Percentiles rank a stretch among this genome's conserved stretches.
Conservation (phyloP, 2,797 vertebrate genomes). For the Basileuterus tristriatus region DNA sequence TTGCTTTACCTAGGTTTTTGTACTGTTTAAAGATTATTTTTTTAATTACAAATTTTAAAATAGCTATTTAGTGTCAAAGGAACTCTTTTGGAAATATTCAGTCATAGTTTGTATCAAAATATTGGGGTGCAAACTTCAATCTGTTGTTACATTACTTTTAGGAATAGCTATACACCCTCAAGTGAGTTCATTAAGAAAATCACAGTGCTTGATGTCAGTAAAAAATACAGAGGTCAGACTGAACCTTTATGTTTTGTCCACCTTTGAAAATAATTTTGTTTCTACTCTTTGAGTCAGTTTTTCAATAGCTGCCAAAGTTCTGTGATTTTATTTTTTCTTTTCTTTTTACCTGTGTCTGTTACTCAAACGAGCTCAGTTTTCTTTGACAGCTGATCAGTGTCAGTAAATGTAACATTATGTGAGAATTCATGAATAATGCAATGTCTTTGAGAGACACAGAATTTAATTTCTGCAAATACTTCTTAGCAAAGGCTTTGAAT, state of each 20-base stretch:
- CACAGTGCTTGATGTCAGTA: not conserved
- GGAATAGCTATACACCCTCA: not conserved
- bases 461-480: not conserved
- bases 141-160: not conserved
- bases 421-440: not conserved
- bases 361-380: not conserved
- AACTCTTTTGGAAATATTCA: slow-evolving; percentile 31
- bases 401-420: not conserved
- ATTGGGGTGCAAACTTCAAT: not conserved
- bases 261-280: not conserved
- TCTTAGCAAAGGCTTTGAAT: slow-evolving; percentile 20
- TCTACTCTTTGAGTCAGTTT: not conserved
- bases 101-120: slow-evolving; percentile 3
- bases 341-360: not conserved
- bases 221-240: not conserved
- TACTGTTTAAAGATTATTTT: slow-evolving; percentile 8
- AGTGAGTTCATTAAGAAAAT: not conserved
- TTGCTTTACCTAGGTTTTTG: slow-evolving; percentile 25
- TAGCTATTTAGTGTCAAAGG: slow-evolving; percentile 13
- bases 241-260: not conserved
- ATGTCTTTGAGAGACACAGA: not conserved
- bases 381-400: not conserved
- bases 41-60: not conserved
- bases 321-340: not conserved
- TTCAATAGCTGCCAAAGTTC: not conserved